phyloP scores from a whole-genome alignment of 1,140 invertebrate genomes.

The Littorina saxatilis region DNA sequence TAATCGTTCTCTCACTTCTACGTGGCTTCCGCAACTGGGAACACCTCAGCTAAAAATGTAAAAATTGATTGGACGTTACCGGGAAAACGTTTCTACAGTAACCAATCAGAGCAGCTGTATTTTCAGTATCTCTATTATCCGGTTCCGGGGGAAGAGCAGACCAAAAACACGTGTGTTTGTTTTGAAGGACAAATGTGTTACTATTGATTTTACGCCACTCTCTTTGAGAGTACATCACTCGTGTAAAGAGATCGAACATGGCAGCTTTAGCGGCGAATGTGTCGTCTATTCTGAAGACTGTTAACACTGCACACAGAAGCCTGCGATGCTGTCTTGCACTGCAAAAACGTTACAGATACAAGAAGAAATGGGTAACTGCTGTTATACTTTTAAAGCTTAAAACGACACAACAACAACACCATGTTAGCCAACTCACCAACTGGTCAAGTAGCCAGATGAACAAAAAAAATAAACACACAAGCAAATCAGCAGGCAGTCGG shows the following conservation, averaged over 20 bases:
- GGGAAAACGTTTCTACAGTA: constrained; percentile 3
- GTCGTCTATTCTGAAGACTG: background rate
- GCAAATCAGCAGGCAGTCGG: too few species aligned
- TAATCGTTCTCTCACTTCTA: too few species aligned
- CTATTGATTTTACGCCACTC: too few species aligned
- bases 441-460: too few species aligned
- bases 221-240: too few species aligned
- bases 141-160: constrained; percentile 1
- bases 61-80: background rate
- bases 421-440: too few species aligned
- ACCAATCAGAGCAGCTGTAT: background rate
- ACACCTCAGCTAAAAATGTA: constrained; percentile 9
- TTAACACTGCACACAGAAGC: background rate
- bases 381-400: too few species aligned
- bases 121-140: background rate
- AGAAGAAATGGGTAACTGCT: constrained; percentile 56
- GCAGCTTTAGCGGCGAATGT: background rate
- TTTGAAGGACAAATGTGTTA: constrained; percentile 29
- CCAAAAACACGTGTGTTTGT: constrained; percentile 25
- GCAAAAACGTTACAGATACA: constrained; percentile 43
- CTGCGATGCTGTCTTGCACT: background rate
- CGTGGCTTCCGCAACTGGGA: constrained; percentile 20
- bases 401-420: too few species aligned
- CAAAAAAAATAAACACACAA: too few species aligned
- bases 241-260: background rate